Base-by-base conservation (phyloP, 2,888 invertebrate genomes). In the Nymphalis urticae region DNA sequence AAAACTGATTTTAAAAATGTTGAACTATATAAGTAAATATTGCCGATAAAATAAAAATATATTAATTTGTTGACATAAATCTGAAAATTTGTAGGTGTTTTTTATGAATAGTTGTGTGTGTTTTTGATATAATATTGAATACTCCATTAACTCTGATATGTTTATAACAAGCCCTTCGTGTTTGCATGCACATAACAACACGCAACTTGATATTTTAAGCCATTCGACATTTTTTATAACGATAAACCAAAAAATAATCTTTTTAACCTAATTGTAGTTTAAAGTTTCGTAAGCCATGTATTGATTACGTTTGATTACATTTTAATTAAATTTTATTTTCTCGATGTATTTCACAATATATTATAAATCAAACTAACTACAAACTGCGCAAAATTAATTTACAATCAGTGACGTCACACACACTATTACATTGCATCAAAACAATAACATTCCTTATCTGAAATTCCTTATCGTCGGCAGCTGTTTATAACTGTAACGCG, bases 371-470 rank as follows among this genome's bases (percentile, higher is more conserved):
- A n/a, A 0, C 13, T 36, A 51, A 50, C 10, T 48, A 32, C 4
- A n/a, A 66, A 70, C 69, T 72, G 67, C 66, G 72, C 73, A 73
- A 53, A 65, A 62, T 51, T 54, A n/a, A 48, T 27, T 48, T 24
- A 32, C 63, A 67, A 68, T 67, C 65, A 63, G 32, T 63, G 58
- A 70, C 71, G 64, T 75, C 73, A 69, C 71, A 69, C 70, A 62
- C 62, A 66, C 63, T 32, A 56, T n/a, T 56, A 56, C 54, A 54
- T 56, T 48, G 69, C 73, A 75, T 71, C 75, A 77, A 72, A 78
- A 79, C 76, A 78, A 78, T 77, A 78, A 78, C 76, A 77, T 47
- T 36, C 47, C 47, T 73, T 73, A 73, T 73, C 73, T 48, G 50
- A 8, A 54, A 27, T 53, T 16, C 42, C 61, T 68, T 73, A 73